phyloP scores from a whole-genome alignment of 2,113 vertebrate species.

The Anhinga rufa region DNA sequence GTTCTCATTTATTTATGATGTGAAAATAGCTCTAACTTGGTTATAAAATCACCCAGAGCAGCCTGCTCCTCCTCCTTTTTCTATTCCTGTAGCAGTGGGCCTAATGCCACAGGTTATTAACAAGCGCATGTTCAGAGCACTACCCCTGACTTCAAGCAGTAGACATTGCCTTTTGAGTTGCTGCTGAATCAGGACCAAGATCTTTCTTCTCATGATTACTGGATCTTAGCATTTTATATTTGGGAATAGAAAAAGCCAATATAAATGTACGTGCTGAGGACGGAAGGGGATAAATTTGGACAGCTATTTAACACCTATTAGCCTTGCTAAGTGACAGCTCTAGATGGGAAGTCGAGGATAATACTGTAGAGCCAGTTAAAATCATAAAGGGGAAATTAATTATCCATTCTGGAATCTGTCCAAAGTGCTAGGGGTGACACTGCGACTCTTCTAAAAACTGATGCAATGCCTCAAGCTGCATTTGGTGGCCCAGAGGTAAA shows the following conservation, averaged over 20 bases:
- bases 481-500: not conserved
- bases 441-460: not conserved
- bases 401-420: not conserved
- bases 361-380: not conserved
- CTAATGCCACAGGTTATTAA: not conserved
- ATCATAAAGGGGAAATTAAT: not conserved
- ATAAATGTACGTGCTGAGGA: not conserved
- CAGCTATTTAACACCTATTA: not conserved
- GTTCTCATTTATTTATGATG: not conserved
- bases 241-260: not conserved
- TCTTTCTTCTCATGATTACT: not conserved
- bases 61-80: not conserved
- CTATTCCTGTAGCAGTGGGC: not conserved
- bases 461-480: not conserved
- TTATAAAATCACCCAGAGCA: not conserved
- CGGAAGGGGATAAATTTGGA: not conserved
- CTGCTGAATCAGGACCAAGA: not conserved
- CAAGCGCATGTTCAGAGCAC: not conserved
- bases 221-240: not conserved
- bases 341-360: not conserved
- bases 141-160: not conserved
- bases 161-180: not conserved
- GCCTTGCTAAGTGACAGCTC: not conserved
- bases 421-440: not conserved
- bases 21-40: not conserved